Conservation (phyloP, 2,888 invertebrate species). For the Uloborus plumipes region DNA sequence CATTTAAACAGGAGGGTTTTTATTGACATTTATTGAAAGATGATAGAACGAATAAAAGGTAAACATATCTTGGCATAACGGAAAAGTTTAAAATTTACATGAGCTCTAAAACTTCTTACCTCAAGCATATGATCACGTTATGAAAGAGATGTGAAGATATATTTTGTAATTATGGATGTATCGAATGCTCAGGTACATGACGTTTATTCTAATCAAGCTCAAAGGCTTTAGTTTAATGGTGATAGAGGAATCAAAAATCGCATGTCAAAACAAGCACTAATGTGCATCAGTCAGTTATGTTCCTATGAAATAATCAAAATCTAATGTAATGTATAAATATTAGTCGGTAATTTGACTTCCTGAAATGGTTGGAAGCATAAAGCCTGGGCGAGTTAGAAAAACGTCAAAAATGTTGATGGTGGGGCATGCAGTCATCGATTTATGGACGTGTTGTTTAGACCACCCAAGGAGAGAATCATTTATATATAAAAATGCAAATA, state of each 20-base stretch:
- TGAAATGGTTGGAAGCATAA: constrained; percentile 5
- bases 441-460: constrained; percentile 9
- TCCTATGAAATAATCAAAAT: constrained; percentile 54
- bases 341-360: constrained; percentile 7
- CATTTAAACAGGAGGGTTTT: constrained; percentile 31
- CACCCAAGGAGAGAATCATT: constrained; percentile 54
- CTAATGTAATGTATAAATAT: constrained; percentile 14
- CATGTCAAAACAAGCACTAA: constrained; percentile 31
- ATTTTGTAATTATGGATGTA: too few species aligned
- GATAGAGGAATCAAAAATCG: constrained; percentile 61
- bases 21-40: constrained; percentile 45
- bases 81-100: background rate
- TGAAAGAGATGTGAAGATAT: too few species aligned
- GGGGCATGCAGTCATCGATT: constrained; percentile 14
- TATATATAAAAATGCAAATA: constrained; percentile 55
- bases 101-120: too few species aligned
- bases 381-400: constrained; percentile 31
- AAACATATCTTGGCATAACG: constrained; percentile 40
- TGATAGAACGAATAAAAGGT: constrained; percentile 35
- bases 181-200: background rate
- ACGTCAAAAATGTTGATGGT: background rate
- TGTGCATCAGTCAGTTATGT: constrained; percentile 56
- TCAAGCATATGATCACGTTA: too few species aligned
- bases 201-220: constrained; percentile 12
- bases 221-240: constrained; percentile 20